Evolutionary conservation across 2,797 vertebrate species (phyloP).

Genomic region (Falco peregrinus): DNA sequence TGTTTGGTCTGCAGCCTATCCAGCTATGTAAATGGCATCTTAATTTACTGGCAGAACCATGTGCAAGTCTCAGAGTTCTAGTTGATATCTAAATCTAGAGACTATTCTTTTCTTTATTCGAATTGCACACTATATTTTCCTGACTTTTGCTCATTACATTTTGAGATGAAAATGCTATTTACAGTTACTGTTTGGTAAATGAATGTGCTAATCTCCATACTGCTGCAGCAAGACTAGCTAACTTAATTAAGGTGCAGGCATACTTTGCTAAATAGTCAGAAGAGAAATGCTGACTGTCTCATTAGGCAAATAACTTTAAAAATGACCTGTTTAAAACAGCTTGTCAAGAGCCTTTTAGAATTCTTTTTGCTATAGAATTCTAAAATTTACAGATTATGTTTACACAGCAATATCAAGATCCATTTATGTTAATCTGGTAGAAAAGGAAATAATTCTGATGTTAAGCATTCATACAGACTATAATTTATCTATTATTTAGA

Average conservation of each 20-base stretch:
- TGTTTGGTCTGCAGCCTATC: not conserved
- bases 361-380: not conserved
- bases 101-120: not conserved
- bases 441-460: not conserved
- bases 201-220: not conserved
- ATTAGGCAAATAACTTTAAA: not conserved
- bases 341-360: not conserved
- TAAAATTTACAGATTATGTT: not conserved
- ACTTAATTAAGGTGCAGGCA: conserved; percentile 8
- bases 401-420: not conserved
- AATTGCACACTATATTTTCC: not conserved
- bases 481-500: conserved; percentile 14
- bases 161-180: not conserved
- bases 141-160: not conserved
- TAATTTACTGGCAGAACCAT: not conserved
- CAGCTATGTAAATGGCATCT: not conserved
- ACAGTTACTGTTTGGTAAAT: not conserved
- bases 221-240: not conserved
- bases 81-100: not conserved
- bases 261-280: not conserved
- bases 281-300: not conserved
- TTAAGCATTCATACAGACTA: not conserved
- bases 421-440: not conserved
- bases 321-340: not conserved
- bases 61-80: not conserved